Evolutionary conservation across 2,113 vertebrate species (phyloP), one percentile per base, ranked within the genome.

Genomic region (Limnothrissa miodon): DNA sequence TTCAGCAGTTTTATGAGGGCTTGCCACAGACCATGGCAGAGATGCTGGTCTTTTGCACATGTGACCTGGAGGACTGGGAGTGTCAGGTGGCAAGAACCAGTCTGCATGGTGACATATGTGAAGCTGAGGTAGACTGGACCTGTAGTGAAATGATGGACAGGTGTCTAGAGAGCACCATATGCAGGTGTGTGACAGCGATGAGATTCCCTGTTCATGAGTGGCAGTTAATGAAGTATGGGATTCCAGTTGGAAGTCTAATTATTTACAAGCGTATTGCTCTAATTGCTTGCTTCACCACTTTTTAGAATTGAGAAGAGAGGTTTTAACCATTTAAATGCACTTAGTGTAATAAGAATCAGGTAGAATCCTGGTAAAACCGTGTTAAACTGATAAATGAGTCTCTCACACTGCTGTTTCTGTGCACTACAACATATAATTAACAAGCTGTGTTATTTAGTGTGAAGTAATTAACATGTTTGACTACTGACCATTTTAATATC

Each of bases 31-130:
- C 92, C 42, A 84, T 96, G 80, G 96, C 96, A 62, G 94, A 96
- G 86, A 95, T 94, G 93, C 87, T 98, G 91, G 93, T 90, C 66
- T 95, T 98, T 89, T 98, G 97, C 83, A 90, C 96, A 48, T 98
- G 97, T 39, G 80, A 87, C 56, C 88, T 86, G 21, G 89, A 88
- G 8, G 96, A 99, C 88, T 91, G 93, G 45, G 90, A 90, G 78
- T 99, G 97, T 83, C 87, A 92, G 78, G 89, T 91, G 42, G 92
- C 95, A 87, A 93, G 90, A 89, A 90, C 87, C 8, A 85, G 90
- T 42, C 94, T 98, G 46, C 96, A 96, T 56, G 95, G 95, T 79
- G 93, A 93, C n/a, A 87, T 91, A 4, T 98, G 97, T 91, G 92
- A 90, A 39, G 85, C 82, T 83, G 80, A 83, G 21, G 56, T 21